Evolutionary conservation across 1,140 invertebrate species (phyloP).

Genomic region (Arion vulgaris): DNA sequence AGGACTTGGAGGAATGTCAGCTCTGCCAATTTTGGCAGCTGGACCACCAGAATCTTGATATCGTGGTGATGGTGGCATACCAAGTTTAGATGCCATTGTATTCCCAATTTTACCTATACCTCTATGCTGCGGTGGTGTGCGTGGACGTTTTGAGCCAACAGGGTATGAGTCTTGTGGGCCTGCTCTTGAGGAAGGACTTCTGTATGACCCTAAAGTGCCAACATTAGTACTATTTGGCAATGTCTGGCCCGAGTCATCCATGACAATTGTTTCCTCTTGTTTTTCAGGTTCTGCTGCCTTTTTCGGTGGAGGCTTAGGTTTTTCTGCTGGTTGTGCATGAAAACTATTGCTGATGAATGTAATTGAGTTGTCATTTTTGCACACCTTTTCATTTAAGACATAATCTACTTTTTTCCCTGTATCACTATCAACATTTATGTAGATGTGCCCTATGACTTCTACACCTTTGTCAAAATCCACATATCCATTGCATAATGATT

Average conservation of each 20-base stretch:
- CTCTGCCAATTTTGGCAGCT: constrained; percentile 22
- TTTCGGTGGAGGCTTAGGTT: constrained; percentile 36
- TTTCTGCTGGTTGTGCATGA: constrained; percentile 43
- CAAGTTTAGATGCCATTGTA: constrained; percentile 1
- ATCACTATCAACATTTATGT: constrained; percentile 43
- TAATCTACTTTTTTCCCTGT: constrained; percentile 45
- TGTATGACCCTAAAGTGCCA: constrained; percentile 35
- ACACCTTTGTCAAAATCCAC: constrained; percentile 45
- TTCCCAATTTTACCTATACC: neutral
- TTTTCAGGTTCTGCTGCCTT: constrained; percentile 21
- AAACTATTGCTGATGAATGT: constrained; percentile 50
- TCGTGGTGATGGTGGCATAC: constrained; percentile 25
- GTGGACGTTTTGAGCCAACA: constrained; percentile 39
- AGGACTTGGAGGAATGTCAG: constrained; percentile 28
- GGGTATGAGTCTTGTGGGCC: neutral
- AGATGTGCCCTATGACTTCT: constrained; percentile 47
- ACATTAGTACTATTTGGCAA: constrained; percentile 40
- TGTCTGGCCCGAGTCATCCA: constrained; percentile 34
- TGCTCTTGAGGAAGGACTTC: constrained; percentile 2
- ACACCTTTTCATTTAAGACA: constrained; percentile 49
- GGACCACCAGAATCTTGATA: constrained; percentile 36
- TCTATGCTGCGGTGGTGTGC: constrained; percentile 27
- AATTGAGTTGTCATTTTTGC: constrained; percentile 46
- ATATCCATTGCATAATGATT: constrained; percentile 46
- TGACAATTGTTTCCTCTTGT: constrained; percentile 37